Evolutionary conservation across 2,797 vertebrate genomes (phyloP).

Genomic region (Alectoris magna): DNA sequence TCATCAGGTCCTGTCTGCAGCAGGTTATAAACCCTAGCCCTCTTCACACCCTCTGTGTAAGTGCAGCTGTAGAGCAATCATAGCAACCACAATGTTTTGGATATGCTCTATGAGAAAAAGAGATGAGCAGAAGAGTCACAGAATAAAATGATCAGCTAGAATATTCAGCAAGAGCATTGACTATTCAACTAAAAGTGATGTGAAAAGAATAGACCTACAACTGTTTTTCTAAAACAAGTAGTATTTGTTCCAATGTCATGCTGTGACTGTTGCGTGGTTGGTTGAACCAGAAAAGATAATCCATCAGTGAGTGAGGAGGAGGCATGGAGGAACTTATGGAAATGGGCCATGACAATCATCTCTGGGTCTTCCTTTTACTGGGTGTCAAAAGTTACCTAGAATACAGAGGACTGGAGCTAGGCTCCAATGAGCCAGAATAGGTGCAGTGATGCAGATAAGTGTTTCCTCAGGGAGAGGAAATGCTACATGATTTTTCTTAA

Average conservation of each 20-base stretch:
- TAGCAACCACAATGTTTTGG: background rate
- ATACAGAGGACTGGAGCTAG: background rate
- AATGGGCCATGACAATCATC: background rate
- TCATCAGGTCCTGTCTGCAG: background rate
- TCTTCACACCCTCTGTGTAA: background rate
- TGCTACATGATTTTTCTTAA: background rate
- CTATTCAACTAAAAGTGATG: background rate
- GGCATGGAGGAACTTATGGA: background rate
- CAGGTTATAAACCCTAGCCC: background rate
- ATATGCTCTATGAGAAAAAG: background rate
- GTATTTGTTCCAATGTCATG: background rate
- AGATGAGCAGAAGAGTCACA: background rate
- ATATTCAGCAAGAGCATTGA: background rate
- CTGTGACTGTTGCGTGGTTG: background rate
- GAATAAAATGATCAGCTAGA: background rate
- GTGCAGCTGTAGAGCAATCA: accelerated
- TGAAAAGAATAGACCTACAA: background rate
- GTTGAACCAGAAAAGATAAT: background rate
- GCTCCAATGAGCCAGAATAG: background rate
- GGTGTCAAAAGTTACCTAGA: background rate
- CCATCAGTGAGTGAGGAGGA: background rate
- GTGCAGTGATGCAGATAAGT: background rate
- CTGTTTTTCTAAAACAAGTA: background rate
- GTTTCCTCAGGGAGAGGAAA: background rate
- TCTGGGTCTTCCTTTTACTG: background rate